These are phyloP conservation scores for Gallinago undulata DNA, from an alignment of 2,113 vertebrate species.

Conservation along the genomic window DNA sequence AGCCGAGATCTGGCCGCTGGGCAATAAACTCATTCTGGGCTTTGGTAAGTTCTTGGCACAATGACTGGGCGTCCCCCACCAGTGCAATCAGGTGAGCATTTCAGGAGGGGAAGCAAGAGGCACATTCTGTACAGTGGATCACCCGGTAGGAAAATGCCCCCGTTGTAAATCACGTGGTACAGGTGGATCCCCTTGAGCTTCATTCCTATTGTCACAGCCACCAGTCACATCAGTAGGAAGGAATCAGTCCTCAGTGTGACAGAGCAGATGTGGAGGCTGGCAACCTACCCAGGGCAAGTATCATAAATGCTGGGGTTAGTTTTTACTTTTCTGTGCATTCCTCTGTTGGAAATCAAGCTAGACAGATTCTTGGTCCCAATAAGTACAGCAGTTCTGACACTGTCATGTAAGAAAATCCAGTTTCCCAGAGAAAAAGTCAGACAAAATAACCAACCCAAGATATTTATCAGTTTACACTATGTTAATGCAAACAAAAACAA, in stretches of 20 bases:
- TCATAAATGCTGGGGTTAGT: background rate
- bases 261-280: background rate
- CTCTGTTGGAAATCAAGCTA: background rate
- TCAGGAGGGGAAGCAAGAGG: background rate
- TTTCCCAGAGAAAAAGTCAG: background rate
- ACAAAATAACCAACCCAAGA: background rate
- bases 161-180: rapidly evolving
- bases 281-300: background rate
- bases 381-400: background rate
- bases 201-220: rapidly evolving
- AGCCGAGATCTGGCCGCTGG: background rate
- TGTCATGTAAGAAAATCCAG: background rate
- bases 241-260: background rate
- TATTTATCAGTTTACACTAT: background rate
- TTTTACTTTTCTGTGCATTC: background rate
- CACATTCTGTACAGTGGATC: background rate
- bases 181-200: background rate
- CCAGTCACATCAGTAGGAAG: background rate
- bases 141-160: rapidly evolving
- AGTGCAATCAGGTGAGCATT: background rate
- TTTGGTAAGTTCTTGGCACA: background rate
- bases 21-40: background rate
- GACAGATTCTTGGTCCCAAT: background rate
- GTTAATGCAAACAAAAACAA: background rate
- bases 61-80: rapidly evolving